Evolutionary conservation across 2,888 invertebrate species (phyloP), one percentile per base, ranked within the genome.

Genomic region (Phrixothrix hirtus): DNA sequence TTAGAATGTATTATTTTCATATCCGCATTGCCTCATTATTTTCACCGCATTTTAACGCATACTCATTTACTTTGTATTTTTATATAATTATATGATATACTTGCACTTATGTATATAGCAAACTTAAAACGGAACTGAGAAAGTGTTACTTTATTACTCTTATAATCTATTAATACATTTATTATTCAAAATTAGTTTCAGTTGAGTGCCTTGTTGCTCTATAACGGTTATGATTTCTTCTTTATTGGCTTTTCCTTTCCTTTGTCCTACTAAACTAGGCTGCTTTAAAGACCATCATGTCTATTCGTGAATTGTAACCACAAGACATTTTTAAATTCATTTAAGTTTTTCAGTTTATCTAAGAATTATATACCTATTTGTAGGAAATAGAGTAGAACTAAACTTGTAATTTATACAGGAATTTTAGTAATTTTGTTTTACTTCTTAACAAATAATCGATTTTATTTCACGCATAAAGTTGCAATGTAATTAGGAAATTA

Each of bases 231-330:
- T 32, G 46, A 38, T 46, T 46, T 38, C 46, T 46, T 46, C 46
- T 46, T 48, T 48, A 48, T 41, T 41, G 41, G 41, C 39, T 48
- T 48, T 48, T 48, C 48, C 48, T 48, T 48, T 48, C 48, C 14
- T 48, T 48, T 48, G 41, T 48, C 35, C 41, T 13, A 48, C 41
- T 45, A 48, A 48, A 48, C 34, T 35, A 29, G 38, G 39, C 25
- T 25, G 15, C 31, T 16, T 31, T 34, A 25, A 32, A 38, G n/a
- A n/a, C n/a, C n/a, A n/a, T n/a, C n/a, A n/a, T n/a, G n/a, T n/a
- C n/a, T n/a, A n/a, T n/a, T n/a, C n/a, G n/a, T n/a, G n/a, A n/a
- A n/a, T n/a, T n/a, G n/a, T n/a, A n/a, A n/a, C n/a, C n/a, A n/a
- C n/a, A n/a, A n/a, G n/a, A n/a, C n/a, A n/a, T n/a, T n/a, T n/a